phyloP scores from a whole-genome alignment of 2,113 vertebrate species.

The Lipotes vexillifer region DNA sequence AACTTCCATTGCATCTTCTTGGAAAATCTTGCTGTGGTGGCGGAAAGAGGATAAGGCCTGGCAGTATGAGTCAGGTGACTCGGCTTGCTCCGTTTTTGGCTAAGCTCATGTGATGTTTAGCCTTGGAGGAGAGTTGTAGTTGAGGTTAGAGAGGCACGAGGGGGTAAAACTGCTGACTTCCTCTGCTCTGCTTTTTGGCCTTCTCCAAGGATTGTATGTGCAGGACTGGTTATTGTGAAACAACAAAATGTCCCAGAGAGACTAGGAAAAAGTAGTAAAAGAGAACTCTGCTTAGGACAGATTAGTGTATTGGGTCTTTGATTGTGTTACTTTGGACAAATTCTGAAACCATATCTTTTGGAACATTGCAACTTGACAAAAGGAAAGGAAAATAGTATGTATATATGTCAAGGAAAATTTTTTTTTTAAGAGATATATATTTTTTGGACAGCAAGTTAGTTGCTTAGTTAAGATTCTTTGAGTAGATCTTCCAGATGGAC shows the following conservation, averaged over 20 bases:
- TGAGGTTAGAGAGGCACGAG: not conserved
- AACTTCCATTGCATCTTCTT: conserved; percentile 8
- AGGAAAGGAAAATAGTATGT: not conserved
- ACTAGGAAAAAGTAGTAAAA: not conserved
- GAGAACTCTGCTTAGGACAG: not conserved
- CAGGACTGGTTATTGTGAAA: not conserved
- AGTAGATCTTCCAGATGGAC: not conserved
- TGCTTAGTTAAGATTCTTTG: conserved; percentile 12
- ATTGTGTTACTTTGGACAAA: conserved; percentile 17
- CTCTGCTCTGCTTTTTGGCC: not conserved
- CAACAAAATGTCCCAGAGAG: not conserved
- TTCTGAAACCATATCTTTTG: conserved; percentile 26
- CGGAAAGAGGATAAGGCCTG: not conserved
- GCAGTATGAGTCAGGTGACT: not conserved
- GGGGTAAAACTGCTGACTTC: not conserved
- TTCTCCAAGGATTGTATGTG: conserved; percentile 15
- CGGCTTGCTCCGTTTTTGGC: not conserved
- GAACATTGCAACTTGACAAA: not conserved
- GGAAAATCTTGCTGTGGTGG: conserved; percentile 40
- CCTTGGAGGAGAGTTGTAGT: not conserved
- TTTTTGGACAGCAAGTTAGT: not conserved
- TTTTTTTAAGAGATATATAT: not conserved
- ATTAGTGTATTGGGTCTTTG: not conserved
- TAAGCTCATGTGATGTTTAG: not conserved
- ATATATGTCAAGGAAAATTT: not conserved